Evolutionary conservation across 2,113 vertebrate species (phyloP), one percentile per base, ranked within the genome.

Genomic region (Bostrychus sinensis): DNA sequence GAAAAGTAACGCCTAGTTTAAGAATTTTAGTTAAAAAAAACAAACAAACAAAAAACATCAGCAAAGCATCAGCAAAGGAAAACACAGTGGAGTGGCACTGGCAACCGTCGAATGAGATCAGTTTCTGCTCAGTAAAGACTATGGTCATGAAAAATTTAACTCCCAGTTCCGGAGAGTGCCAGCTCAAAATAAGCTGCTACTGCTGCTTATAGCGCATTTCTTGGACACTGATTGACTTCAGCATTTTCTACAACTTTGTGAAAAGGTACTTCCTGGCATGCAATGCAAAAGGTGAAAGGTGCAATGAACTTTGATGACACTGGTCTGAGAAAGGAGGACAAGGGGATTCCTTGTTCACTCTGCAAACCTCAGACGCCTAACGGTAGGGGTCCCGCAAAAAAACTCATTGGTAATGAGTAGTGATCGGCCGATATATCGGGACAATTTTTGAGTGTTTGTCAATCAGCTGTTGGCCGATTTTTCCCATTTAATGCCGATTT

Each of bases 61-160:
- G 48, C 16, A 71, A n/a, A n/a, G n/a, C 43, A 68, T 76, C 16
- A 59, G 34, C 20, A 62, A 77, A 72, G 68, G 55, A 71, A 84
- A 80, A 77, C 42, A 62, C 32, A 62, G 55, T 23, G 26, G 37
- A 67, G 75, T 25, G 57, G 66, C 61, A 41, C 39, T 25, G 61
- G 36, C 69, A 63, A 64, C 55, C 53, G 66, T 56, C 54, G 64
- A 76, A 75, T 57, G 46, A 76, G 81, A 83, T 81, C 63, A 9
- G 39, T 77, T 78, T 75, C 80, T 62, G 74, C 75, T 82, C 78
- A 78, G 68, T 80, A 77, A 77, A 78, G 72, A 80, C 66, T 78
- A 51, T 55, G 56, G 76, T 74, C 73, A 78, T 77, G 71, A 83
- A 88, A 83, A 59, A 83, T 85, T 36, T 28, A 81, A 77, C 68